A percentile compares a stretch with the other conserved stretches of the same genome.
Evolutionary conservation across 2,888 invertebrate genomes (phyloP).

Genomic region (Dromius quadrimaculatus): DNA sequence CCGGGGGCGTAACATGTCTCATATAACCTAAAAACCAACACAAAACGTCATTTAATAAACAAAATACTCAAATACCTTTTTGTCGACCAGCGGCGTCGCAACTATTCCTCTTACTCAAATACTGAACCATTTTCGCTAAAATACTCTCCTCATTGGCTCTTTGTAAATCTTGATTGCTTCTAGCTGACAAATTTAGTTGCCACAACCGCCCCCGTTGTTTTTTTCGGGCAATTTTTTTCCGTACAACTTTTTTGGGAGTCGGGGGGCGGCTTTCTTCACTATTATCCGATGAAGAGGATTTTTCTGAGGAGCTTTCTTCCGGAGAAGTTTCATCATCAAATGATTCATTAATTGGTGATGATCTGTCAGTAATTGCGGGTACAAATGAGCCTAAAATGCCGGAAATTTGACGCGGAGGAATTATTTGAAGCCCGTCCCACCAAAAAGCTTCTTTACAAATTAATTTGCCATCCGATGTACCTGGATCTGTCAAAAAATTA

Average conservation of each 20-base stretch:
- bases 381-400: constrained; percentile 70
- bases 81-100: constrained; percentile 44
- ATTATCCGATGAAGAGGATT: constrained; percentile 54
- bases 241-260: constrained; percentile 37
- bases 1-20: constrained; percentile 64
- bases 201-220: constrained; percentile 70
- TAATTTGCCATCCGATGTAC: constrained; percentile 67
- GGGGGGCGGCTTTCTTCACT: constrained; percentile 62
- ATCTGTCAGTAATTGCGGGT: constrained; percentile 37
- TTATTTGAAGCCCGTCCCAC: constrained; percentile 79
- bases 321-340: constrained; percentile 54
- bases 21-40: no score
- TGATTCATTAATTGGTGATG: constrained; percentile 52
- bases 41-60: no score
- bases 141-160: constrained; percentile 85
- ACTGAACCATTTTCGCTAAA: constrained; percentile 75
- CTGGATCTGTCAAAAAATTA: constrained; percentile 4
- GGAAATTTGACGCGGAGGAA: constrained; percentile 73
- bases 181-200: constrained; percentile 81
- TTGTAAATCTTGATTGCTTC: constrained; percentile 91
- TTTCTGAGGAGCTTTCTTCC: constrained; percentile 51
- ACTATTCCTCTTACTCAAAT: constrained; percentile 68
- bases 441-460: constrained; percentile 77
- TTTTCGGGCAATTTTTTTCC: constrained; percentile 11
- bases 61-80: no score